phyloP scores from a whole-genome alignment of 1,140 invertebrate genomes.

The Oryzaephilus surinamensis region DNA sequence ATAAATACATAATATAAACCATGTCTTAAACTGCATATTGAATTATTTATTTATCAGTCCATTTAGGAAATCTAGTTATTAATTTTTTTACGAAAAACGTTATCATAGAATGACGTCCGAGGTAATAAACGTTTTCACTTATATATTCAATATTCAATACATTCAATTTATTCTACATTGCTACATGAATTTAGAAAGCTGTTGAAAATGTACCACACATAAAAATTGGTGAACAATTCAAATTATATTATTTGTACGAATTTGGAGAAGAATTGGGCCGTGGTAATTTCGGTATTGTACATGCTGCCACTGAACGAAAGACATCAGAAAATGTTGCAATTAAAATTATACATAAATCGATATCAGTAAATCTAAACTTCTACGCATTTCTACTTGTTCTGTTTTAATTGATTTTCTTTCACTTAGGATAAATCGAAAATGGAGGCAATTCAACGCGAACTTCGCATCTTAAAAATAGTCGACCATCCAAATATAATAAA shows the following conservation, averaged over 20 bases:
- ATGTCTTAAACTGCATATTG: no score
- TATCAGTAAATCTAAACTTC: constrained; percentile 35
- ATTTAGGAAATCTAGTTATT: no score
- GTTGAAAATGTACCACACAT: constrained; percentile 26
- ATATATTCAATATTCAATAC: no score
- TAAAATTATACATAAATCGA: constrained; percentile 43
- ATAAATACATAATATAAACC: no score
- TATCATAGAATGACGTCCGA: no score
- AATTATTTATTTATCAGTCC: no score
- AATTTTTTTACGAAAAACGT: no score
- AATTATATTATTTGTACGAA: constrained; percentile 26
- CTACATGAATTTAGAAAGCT: constrained; percentile 19
- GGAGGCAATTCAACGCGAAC: constrained; percentile 42
- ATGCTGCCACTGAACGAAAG: constrained; percentile 35
- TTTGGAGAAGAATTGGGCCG: constrained; percentile 38
- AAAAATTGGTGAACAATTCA: constrained; percentile 22
- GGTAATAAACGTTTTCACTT: no score
- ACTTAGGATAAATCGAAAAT: constrained; percentile 34
- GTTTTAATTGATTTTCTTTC: constrained; percentile 18
- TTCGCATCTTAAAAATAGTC: constrained; percentile 43
- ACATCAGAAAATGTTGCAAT: constrained; percentile 40
- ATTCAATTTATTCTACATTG: constrained; percentile 4
- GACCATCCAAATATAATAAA: constrained; percentile 44
- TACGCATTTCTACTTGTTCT: background rate
- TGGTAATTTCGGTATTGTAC: constrained; percentile 44